Evolutionary conservation across 2,113 vertebrate genomes (phyloP), one percentile per base, ranked within the genome.

Genomic region (Tragelaphus scriptus): DNA sequence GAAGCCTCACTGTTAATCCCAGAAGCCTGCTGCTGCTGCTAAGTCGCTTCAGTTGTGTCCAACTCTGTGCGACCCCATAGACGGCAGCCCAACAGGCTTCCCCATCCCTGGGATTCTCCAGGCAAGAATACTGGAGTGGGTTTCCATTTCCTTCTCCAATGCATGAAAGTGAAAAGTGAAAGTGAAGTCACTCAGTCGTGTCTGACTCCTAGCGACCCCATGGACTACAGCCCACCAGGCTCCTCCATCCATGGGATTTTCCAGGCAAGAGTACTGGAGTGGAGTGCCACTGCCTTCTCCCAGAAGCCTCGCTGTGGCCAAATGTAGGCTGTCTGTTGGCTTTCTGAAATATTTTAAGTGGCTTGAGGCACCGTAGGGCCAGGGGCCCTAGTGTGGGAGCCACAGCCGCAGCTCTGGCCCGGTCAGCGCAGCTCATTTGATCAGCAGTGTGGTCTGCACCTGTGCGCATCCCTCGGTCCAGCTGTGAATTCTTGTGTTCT

Each of bases 301-400:
- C 68, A 71, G 68, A 71, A 81, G 90, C 28, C 58, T 93, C 58
- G n/a, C 71, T 65, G 7, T 51, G 68, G 65, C 58, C 75, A 32
- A 79, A 36, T 71, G 56, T 28, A 80, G 68, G 79, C 30, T 16
- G 56, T 26, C 32, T 10, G 32, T n/a, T 68, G 92, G 59, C 17
- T 92, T 91, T 91, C 61, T 91, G 92, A 88, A 88, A 40, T 58
- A 58, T 85, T 85, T 81, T 75, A 82, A 95, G 85, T 51, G 81
- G 71, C 40, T 21, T 17, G 55, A 77, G 68, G 82, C 89, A 63
- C 28, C 40, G 2, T 30, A 13, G 71, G 51, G 15, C 32, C 36
- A 40, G 90, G 56, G 77, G 21, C 51, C 40, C 25, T 28, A 3
- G n/a, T 15, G 26, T 58, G 79, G 82, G 79, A 58, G 61, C 23